phyloP scores from a whole-genome alignment of 2,113 vertebrate genomes.

The Acanthochromis polyacanthus region DNA sequence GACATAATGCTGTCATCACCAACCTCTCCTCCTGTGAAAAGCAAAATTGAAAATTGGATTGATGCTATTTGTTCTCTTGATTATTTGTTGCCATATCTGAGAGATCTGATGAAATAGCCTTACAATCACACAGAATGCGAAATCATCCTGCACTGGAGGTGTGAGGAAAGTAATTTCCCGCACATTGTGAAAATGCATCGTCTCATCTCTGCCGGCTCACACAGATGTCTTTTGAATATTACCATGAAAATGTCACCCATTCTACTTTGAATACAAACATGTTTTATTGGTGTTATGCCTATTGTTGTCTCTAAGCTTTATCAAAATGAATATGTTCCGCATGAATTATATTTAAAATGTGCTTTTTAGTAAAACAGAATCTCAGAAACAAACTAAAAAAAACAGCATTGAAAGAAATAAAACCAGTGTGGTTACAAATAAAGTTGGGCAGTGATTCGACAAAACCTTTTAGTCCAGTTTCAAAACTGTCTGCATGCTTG shows the following conservation, averaged over 20 bases:
- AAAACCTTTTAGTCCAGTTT: not conserved
- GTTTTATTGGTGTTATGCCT: not conserved
- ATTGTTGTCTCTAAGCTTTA: not conserved
- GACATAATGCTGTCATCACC: slow-evolving; percentile 28
- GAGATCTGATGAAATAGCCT: slow-evolving; percentile 41
- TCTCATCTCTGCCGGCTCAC: slow-evolving; percentile 28
- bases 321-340: slow-evolving; percentile 6
- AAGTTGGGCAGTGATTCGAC: not conserved
- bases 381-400: not conserved
- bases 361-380: not conserved
- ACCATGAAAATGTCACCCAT: slow-evolving; percentile 13
- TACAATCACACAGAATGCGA: slow-evolving; percentile 34
- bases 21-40: slow-evolving; percentile 29
- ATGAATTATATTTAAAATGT: not conserved
- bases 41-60: slow-evolving; percentile 56
- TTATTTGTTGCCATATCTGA: slow-evolving; percentile 58
- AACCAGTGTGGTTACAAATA: not conserved
- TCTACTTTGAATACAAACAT: slow-evolving; percentile 31
- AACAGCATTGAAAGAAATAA: not conserved
- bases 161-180: slow-evolving; percentile 44
- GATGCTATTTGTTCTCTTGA: slow-evolving; percentile 52
- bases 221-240: slow-evolving; percentile 29
- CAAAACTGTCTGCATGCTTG: not conserved
- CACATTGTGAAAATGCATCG: slow-evolving; percentile 35
- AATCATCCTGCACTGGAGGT: slow-evolving; percentile 17